phyloP scores from a whole-genome alignment of 2,888 invertebrate species.

The Selenia dentaria region DNA sequence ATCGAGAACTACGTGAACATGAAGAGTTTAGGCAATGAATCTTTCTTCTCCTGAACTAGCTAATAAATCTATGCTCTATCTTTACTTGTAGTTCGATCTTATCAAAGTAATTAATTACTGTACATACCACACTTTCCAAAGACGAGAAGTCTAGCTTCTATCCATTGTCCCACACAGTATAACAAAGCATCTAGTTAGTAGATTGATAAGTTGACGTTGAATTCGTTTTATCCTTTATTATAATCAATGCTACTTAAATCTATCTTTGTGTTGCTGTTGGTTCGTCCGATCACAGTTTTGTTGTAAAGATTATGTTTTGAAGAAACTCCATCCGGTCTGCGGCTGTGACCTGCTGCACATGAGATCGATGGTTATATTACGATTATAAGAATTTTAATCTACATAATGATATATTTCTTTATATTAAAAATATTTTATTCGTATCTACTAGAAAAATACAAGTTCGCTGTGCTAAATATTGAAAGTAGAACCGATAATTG shows the following conservation, averaged over 20 bases:
- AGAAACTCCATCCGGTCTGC: slow-evolving; percentile 81
- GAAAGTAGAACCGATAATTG: too few species aligned
- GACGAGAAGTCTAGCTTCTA: slow-evolving; percentile 14
- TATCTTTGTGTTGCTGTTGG: slow-evolving; percentile 65
- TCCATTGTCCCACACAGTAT: slow-evolving; percentile 22
- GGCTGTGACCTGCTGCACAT: slow-evolving; percentile 49
- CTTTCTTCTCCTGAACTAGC: too few species aligned
- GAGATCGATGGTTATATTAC: slow-evolving; percentile 39
- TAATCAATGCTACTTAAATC: slow-evolving; percentile 71
- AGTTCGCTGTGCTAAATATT: too few species aligned
- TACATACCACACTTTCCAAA: slow-evolving; percentile 11
- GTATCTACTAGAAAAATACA: too few species aligned
- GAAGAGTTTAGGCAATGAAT: too few species aligned
- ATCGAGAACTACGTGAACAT: too few species aligned
- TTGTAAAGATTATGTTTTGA: slow-evolving; percentile 82
- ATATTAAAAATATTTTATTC: too few species aligned
- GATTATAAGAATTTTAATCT: too few species aligned
- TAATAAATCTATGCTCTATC: too few species aligned
- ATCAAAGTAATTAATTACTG: slow-evolving; percentile 15
- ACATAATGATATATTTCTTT: too few species aligned
- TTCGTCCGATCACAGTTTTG: slow-evolving; percentile 80
- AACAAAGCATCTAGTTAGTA: slow-evolving; percentile 26
- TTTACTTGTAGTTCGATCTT: neutral
- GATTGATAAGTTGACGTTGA: slow-evolving; percentile 30
- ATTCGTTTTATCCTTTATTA: slow-evolving; percentile 41